Percentiles rank a stretch among this genome's conserved stretches.
Conservation (phyloP, 1,140 invertebrate species). For the Glomeris maerens region DNA sequence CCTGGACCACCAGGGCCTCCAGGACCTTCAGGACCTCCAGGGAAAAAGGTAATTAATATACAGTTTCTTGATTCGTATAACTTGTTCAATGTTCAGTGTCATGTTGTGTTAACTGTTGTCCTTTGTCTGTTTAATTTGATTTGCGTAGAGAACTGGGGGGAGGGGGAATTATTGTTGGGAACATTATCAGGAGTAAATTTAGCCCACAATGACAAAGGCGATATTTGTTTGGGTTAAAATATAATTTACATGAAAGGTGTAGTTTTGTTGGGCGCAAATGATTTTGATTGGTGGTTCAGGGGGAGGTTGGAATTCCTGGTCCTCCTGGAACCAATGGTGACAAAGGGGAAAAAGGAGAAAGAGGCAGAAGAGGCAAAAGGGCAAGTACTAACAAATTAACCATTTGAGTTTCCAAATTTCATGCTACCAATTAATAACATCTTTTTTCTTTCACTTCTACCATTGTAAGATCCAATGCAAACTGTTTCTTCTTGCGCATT, state of each 20-base stretch:
- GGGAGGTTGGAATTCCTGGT: slow-evolving; percentile 51
- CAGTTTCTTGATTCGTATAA: background rate
- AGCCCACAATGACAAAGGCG: too few species aligned
- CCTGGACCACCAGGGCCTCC: slow-evolving; percentile 78
- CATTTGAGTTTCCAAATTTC: too few species aligned
- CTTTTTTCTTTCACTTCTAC: background rate
- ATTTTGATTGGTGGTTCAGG: slow-evolving; percentile 15
- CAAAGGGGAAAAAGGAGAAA: slow-evolving; percentile 61
- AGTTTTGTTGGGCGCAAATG: background rate
- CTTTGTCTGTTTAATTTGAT: too few species aligned
- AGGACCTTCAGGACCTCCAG: slow-evolving; percentile 48
- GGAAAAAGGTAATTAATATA: slow-evolving; percentile 47
- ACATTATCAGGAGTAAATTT: too few species aligned
- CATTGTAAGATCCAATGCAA: background rate
- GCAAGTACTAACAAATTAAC: too few species aligned
- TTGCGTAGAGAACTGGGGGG: too few species aligned
- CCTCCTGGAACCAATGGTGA: slow-evolving; percentile 56
- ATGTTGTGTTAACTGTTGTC: background rate
- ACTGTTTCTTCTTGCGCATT: background rate
- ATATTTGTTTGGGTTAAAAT: background rate
- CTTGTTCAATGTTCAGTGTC: background rate
- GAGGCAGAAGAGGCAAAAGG: slow-evolving; percentile 52
- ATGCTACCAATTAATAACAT: too few species aligned
- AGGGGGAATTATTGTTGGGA: too few species aligned
- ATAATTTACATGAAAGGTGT: slow-evolving; percentile 5